Base-by-base conservation (phyloP, 2,888 invertebrate genomes). In the Mythimna vitellina region DNA sequence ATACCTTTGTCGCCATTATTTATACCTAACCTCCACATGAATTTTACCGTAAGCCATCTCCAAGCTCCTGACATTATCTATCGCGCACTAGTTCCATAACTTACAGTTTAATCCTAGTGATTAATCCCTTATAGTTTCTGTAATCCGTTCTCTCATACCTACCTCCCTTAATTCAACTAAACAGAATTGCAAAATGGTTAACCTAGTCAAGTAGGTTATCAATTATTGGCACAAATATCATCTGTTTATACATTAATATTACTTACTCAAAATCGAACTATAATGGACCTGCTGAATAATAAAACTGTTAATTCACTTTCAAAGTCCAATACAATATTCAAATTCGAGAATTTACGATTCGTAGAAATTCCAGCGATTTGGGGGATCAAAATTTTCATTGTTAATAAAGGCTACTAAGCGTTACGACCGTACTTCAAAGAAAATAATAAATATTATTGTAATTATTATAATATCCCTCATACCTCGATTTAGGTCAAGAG, bases 401-500 rank as follows among this genome's bases (percentile, higher is more conserved):
- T 73, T 81, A 70, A 80, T 87, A 82, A 84, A 85, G 74, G 81
- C 71, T 78, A 80, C 80, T 71, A 64, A 81, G 76, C 68, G 70
- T 49, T 78, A 73, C 61, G 78, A 80, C 79, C 77, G 81, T 86
- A 86, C 88, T 89, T 88, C 85, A 89, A 89, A 84, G 86, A 85
- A 85, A 88, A 88, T 85, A 86, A 87, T 84, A 70, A 84, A n/a
- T n/a, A n/a, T n/a, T n/a, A n/a, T n/a, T n/a, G n/a, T n/a, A n/a
- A n/a, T n/a, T n/a, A n/a, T n/a, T n/a, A n/a, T n/a, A 85, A 83
- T 86, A 68, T 75, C 76, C 63, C 68, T 76, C 68, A 70, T 73
- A 67, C 74, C 82, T 80, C 82, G 82, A 90, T 88, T 81, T 82
- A 84, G 91, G 90, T 90, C 90, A 91, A 90, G 90, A 88, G 81